Evolutionary conservation across 2,888 invertebrate genomes (phyloP).

Genomic region (Brachypterus glaber): DNA sequence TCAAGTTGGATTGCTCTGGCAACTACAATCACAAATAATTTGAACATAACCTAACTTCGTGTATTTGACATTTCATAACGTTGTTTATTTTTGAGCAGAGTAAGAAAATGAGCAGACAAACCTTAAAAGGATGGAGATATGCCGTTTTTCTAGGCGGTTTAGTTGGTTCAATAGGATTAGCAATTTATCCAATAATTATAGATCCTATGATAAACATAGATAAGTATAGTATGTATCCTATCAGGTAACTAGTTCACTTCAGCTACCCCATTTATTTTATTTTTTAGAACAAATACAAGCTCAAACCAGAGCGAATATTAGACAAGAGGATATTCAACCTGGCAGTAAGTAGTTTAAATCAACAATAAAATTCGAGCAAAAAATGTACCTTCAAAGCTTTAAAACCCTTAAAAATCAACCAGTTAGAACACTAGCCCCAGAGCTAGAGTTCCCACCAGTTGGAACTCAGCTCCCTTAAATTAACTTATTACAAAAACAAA

Average conservation of each 20-base stretch:
- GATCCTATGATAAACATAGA: constrained; percentile 52
- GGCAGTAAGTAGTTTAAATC: constrained; percentile 50
- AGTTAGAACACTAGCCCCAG: too few species aligned
- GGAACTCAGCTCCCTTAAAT: too few species aligned
- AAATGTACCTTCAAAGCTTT: too few species aligned
- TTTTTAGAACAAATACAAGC: constrained; percentile 42
- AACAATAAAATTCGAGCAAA: too few species aligned
- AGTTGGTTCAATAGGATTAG: constrained; percentile 45
- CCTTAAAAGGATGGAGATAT: constrained; percentile 48
- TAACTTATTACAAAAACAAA: too few species aligned
- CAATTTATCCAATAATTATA: constrained; percentile 52
- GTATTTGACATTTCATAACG: too few species aligned
- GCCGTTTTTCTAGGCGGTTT: constrained; percentile 47
- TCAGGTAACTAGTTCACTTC: constrained; percentile 1
- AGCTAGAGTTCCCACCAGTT: too few species aligned
- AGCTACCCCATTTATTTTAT: constrained; percentile 5
- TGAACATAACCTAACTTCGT: too few species aligned
- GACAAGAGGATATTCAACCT: constrained; percentile 48
- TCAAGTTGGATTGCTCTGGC: too few species aligned
- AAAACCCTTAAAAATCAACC: too few species aligned
- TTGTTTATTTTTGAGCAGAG: too few species aligned
- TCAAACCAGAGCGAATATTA: constrained; percentile 40
- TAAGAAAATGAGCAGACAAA: constrained; percentile 30
- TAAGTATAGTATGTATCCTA: constrained; percentile 46
- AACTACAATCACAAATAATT: too few species aligned